Conservation (phyloP, 2,888 invertebrate genomes). For the Hirtodrosophila histrioides region DNA sequence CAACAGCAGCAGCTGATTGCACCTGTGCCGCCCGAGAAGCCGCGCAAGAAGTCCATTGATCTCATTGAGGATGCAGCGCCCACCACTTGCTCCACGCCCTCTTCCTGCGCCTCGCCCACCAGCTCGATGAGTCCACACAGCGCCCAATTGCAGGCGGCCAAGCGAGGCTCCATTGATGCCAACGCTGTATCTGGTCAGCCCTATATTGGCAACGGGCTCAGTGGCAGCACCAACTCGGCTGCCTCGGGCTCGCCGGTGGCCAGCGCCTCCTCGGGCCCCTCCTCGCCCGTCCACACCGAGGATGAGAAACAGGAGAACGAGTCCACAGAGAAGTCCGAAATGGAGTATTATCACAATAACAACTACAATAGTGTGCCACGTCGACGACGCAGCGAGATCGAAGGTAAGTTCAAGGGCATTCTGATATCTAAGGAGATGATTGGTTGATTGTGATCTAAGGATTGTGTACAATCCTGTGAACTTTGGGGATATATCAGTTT, state of each 20-base stretch:
- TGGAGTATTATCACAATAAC: constrained; percentile 62
- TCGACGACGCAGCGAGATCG: constrained; percentile 80
- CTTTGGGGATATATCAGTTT: too few species aligned
- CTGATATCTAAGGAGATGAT: too few species aligned
- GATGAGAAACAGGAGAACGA: constrained; percentile 86
- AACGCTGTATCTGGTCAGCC: constrained; percentile 26
- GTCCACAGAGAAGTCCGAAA: constrained; percentile 85
- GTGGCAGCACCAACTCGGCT: constrained; percentile 76
- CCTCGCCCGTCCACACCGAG: constrained; percentile 85
- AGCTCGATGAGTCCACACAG: constrained; percentile 42
- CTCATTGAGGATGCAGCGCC: constrained; percentile 77
- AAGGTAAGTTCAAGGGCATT: constrained; percentile 76
- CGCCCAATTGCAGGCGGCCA: constrained; percentile 61
- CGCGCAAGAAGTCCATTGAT: constrained; percentile 83
- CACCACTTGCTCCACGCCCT: constrained; percentile 65
- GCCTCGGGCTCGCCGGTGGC: constrained; percentile 82
- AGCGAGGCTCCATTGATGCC: constrained; percentile 77
- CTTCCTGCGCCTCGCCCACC: constrained; percentile 69
- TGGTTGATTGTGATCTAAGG: too few species aligned
- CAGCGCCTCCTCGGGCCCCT: constrained; percentile 84
- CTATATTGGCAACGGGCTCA: constrained; percentile 55
- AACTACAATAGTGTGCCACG: constrained; percentile 73
- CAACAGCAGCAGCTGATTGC: constrained; percentile 49
- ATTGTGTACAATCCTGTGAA: too few species aligned
- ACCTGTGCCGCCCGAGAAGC: constrained; percentile 82